Conservation (phyloP, 1,140 invertebrate species). For the Lucilia cuprina region DNA sequence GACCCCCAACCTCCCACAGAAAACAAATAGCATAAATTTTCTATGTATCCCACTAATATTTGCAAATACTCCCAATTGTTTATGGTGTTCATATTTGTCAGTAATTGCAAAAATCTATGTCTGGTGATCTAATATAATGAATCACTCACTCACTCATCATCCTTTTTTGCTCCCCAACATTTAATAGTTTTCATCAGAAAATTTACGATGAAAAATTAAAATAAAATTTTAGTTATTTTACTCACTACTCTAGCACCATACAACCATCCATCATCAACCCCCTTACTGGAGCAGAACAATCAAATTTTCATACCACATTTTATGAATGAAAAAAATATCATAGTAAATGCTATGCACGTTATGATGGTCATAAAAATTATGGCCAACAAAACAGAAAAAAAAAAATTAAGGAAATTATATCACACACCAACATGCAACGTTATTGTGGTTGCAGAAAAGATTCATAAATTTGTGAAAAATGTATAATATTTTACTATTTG, state of each 20-base stretch:
- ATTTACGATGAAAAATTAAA: neutral
- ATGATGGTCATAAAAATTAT: slow-evolving; percentile 7
- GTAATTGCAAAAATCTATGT: too few relatives aligned
- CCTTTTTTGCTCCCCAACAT: neutral
- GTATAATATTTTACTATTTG: neutral
- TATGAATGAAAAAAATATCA: slow-evolving; percentile 5
- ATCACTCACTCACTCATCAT: neutral
- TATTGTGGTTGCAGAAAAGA: neutral
- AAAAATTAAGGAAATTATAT: neutral
- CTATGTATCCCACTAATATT: too few relatives aligned
- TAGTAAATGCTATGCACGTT: neutral
- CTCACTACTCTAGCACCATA: neutral
- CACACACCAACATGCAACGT: neutral
- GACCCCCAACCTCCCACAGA: too few relatives aligned
- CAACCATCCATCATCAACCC: neutral
- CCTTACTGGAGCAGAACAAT: neutral
- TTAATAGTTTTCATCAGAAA: slow-evolving; percentile 15
- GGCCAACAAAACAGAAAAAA: neutral
- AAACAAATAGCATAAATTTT: too few relatives aligned
- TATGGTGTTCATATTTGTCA: too few relatives aligned
- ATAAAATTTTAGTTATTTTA: neutral
- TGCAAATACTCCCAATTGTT: too few relatives aligned
- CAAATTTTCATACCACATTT: neutral
- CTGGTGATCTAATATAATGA: slow-evolving; percentile 2
- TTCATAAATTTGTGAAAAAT: neutral